A percentile compares a stretch with the other conserved stretches of the same genome.
Conservation (phyloP, 2,888 invertebrate species). For the Patella depressa region DNA sequence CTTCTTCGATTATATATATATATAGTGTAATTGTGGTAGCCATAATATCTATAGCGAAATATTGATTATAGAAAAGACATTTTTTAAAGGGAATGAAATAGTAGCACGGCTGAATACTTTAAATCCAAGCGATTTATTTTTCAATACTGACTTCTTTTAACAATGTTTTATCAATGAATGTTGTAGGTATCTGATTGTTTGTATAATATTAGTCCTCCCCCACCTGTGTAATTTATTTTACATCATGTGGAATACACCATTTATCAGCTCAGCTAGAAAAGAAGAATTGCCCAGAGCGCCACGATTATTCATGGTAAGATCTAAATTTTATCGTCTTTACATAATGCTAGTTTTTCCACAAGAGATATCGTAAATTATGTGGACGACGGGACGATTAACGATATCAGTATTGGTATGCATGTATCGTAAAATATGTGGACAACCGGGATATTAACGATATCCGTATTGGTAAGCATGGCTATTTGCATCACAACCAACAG, state of each 20-base stretch:
- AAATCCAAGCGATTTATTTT: not conserved
- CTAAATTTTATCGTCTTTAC: not conserved
- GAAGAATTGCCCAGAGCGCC: conserved; percentile 26
- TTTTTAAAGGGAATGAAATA: not conserved
- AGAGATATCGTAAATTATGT: no score
- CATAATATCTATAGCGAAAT: not conserved
- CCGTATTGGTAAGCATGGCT: no score
- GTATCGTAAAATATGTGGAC: no score
- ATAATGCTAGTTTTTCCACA: no score
- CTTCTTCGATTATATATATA: no score
- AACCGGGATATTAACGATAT: no score
- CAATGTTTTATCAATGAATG: not conserved
- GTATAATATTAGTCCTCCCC: conserved; percentile 35
- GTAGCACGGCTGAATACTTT: not conserved
- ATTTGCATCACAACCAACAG: not conserved
- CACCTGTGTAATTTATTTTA: conserved; percentile 33
- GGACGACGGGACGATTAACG: no score
- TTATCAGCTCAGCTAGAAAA: conserved; percentile 32
- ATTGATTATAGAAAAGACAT: not conserved
- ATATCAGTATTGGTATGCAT: no score
- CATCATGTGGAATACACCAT: conserved; percentile 44
- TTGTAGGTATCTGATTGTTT: conserved; percentile 39
- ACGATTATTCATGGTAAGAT: conserved; percentile 27
- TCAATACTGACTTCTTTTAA: not conserved
- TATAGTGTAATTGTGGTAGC: not conserved